Percentiles rank a stretch among this genome's conserved stretches.
Conservation (phyloP, 92 coral and sea anemone genomes). For the Ricordea florida region DNA sequence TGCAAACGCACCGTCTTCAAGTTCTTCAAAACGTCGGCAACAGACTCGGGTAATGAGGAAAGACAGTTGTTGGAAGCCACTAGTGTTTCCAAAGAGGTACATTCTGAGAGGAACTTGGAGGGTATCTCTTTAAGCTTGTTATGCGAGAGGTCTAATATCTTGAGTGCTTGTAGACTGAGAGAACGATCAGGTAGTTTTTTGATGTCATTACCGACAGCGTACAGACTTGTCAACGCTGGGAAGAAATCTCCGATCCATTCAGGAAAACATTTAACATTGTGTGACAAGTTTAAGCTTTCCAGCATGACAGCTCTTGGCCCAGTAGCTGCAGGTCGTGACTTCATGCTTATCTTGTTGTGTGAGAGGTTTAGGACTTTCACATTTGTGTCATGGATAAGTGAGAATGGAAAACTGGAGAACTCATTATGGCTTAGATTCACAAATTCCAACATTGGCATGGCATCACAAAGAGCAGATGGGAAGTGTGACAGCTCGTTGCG, state of each 20-base stretch:
- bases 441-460: slow-evolving; percentile 82
- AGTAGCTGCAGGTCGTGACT: slow-evolving; percentile 9
- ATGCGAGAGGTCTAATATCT: slow-evolving; percentile 78
- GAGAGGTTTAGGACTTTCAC: slow-evolving; percentile 68
- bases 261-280: slow-evolving; percentile 74
- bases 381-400: slow-evolving; percentile 45
- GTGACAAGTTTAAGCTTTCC: slow-evolving; percentile 72
- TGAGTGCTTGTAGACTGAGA: slow-evolving; percentile 59
- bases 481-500: slow-evolving; percentile 64
- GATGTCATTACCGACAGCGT: slow-evolving; percentile 73
- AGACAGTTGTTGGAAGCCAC: slow-evolving; percentile 75
- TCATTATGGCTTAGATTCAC: slow-evolving; percentile 76
- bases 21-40: slow-evolving; percentile 60
- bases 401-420: slow-evolving; percentile 66
- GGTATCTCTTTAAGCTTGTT: slow-evolving; percentile 78
- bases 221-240: slow-evolving; percentile 65
- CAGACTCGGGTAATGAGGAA: slow-evolving; percentile 71
- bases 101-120: slow-evolving; percentile 54
- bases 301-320: slow-evolving; percentile 42
- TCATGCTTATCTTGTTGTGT: slow-evolving; percentile 61
- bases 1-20: slow-evolving; percentile 74
- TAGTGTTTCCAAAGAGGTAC: slow-evolving; percentile 67
- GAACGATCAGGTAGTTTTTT: slow-evolving; percentile 46
- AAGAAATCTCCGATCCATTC: slow-evolving; percentile 73
- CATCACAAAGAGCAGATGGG: slow-evolving; percentile 64